phyloP scores from a whole-genome alignment of 2,888 invertebrate genomes.

The Stegophylla sp. region DNA sequence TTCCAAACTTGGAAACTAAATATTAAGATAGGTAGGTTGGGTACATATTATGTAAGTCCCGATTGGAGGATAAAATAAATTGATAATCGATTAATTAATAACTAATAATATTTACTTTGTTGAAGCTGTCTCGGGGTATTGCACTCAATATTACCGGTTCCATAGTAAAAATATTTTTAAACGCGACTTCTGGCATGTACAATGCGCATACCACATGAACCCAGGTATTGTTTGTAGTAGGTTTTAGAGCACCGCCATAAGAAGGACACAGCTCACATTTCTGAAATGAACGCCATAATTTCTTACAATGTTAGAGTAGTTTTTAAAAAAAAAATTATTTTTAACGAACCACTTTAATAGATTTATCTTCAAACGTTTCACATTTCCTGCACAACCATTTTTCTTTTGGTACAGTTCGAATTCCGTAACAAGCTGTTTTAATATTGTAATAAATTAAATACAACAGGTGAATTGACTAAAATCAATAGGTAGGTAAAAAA shows the following conservation, averaged over 20 bases:
- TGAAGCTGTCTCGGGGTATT: constrained; percentile 90
- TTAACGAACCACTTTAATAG: constrained; percentile 83
- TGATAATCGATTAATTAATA: constrained; percentile 11
- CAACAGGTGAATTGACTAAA: constrained; percentile 19
- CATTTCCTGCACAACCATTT: constrained; percentile 98
- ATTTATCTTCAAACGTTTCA: constrained; percentile 84
- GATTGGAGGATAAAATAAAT: constrained; percentile 24
- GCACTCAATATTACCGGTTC: constrained; percentile 93
- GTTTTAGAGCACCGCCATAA: constrained; percentile 92
- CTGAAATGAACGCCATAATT: constrained; percentile 51
- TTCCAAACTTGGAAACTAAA: constrained; percentile 22
- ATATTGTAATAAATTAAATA: constrained; percentile 43
- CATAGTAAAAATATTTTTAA: constrained; percentile 98
- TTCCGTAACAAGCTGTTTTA: constrained; percentile 95
- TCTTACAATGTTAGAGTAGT: constrained; percentile 17
- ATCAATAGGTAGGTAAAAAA: no score
- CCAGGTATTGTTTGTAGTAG: constrained; percentile 92
- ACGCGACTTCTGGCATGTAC: constrained; percentile 97
- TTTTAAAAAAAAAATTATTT: constrained; percentile 1
- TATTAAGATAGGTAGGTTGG: no score
- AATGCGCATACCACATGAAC: constrained; percentile 97
- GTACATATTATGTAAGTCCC: constrained; percentile 33
- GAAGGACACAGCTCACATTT: constrained; percentile 92
- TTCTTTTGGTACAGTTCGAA: constrained; percentile 96
- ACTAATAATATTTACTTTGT: constrained; percentile 73